Evolutionary conservation across 2,888 invertebrate species (phyloP), one percentile per base, ranked within the genome.

Genomic region (Agrypnus murinus): DNA sequence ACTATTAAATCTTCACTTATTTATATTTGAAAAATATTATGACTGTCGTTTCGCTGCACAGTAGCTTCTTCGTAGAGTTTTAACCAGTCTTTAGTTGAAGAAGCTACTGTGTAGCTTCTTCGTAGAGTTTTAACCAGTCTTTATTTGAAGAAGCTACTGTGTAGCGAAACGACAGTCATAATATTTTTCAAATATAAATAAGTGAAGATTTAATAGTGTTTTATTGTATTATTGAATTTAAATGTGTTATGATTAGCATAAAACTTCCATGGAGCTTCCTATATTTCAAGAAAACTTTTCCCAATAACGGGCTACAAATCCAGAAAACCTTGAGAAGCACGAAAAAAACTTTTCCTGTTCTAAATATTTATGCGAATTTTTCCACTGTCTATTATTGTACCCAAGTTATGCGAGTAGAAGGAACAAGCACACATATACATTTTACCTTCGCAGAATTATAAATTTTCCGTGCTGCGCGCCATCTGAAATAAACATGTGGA

Each of bases 331-430:
- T 55, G 19, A 15, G 55, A 17, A 55, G 55, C 36, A 36, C 2
- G 3, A 5, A 25, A 15, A 14, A 34, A 55, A 55, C 55, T 55
- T 36, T 36, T 34, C 15, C 19, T 19, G 48, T 34, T 17, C 36
- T 36, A 55, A 55, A 55, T 55, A 55, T 55, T 55, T 55, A 55
- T 55, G 55, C 55, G 36, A 55, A 55, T 55, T 55, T 55, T 36
- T 55, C 31, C 12, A 50, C 55, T 36, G 34, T 34, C 53, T 34
- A 14, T 53, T 34, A 15, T n/a, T 31, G 14, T n/a, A 15, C 32
- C 5, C 12, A 12, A 25, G 10, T 14, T 34, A 34, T 36, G 53
- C 10, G 48, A 45, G 25, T 32, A 25, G 2, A 32, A 53, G 12
- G 9, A n/a, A n/a, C n/a, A 53, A 53, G 32, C 19, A 32, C 12